Base-by-base conservation (phyloP, 1,140 invertebrate species). In the Drosophila kikkawai region DNA sequence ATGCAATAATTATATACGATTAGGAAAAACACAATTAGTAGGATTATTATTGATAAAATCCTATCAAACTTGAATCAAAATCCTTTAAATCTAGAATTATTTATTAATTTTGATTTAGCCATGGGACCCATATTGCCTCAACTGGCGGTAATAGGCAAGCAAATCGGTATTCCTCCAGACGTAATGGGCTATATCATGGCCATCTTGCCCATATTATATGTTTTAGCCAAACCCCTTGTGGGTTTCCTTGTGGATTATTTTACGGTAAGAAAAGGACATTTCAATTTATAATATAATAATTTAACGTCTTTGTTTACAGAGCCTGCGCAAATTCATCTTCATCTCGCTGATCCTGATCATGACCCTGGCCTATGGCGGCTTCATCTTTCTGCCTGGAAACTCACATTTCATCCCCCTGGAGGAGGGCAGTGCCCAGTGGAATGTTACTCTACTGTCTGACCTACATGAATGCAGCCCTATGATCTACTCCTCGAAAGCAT, bases 41-140 rank as follows among this genome's bases (percentile, higher is more conserved):
- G 1, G 7, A 48, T 15, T 22, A 4, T 9, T 34, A 34, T 9
- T 34, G 8, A 34, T 34, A 8, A 34, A 37, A 37, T 11, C 36
- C 11, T 12, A 12, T 36, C 4, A 12, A 36, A 34, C 8, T 36
- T 0, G 4, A 26, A 29, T 29, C 5, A 29, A 42, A 45, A 22
- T 22, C 5, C 3, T 13, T 4, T 4, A 8, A 22, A 45, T 22
- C 44, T 45, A 19, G 5, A 2, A n/a, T n/a, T 0, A n/a, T 4
- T 32, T 17, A 3, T 13, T 19, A 60, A 17, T 7, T 36, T 0
- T 48, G 77, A 87, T 44, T 68, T 61, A 79, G 96, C 96, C 3
- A 95, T 96, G 93, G 96, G 96, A 4, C 96, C 96, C 5, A 95
- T 97, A 36, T 91, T 97, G 32, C 96, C 96, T 0, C 96, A 96